A percentile compares a stretch with the other conserved stretches of the same genome.
phyloP scores from a whole-genome alignment of 2,888 invertebrate species.

The Parochlus steinenii region DNA sequence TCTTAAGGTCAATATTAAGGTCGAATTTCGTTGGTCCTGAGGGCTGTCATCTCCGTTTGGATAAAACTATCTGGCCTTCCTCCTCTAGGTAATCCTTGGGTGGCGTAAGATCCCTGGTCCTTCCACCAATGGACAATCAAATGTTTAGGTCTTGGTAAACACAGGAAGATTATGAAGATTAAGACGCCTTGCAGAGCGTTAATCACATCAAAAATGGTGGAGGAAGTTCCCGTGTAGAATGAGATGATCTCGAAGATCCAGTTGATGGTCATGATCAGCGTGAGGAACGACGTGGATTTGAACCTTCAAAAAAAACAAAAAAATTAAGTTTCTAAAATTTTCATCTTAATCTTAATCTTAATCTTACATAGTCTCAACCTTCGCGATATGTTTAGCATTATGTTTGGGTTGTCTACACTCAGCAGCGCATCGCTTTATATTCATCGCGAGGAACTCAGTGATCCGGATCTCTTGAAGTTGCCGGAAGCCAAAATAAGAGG shows the following conservation, averaged over 20 bases:
- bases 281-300: constrained; percentile 33
- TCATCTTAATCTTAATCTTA: too few relatives aligned
- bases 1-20: too few relatives aligned
- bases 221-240: constrained; percentile 33
- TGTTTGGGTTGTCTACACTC: not conserved
- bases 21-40: too few relatives aligned
- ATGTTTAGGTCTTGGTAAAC: constrained; percentile 23
- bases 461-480: constrained; percentile 19
- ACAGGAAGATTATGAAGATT: constrained; percentile 46
- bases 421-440: constrained; percentile 8
- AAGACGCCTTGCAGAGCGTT: constrained; percentile 53
- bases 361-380: constrained; percentile 12
- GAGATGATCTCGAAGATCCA: constrained; percentile 57
- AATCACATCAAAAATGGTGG: constrained; percentile 48
- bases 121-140: constrained; percentile 28
- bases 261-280: constrained; percentile 48
- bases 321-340: too few relatives aligned
- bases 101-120: constrained; percentile 27
- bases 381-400: constrained; percentile 6
- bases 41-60: too few relatives aligned
- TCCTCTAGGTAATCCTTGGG: too few relatives aligned
- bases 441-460: constrained; percentile 6
- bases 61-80: too few relatives aligned
- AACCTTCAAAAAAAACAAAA: constrained; percentile 19
- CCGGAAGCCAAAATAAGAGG: constrained; percentile 26